Evolutionary conservation across 2,888 invertebrate genomes (phyloP).

Genomic region (Agrochola macilenta): DNA sequence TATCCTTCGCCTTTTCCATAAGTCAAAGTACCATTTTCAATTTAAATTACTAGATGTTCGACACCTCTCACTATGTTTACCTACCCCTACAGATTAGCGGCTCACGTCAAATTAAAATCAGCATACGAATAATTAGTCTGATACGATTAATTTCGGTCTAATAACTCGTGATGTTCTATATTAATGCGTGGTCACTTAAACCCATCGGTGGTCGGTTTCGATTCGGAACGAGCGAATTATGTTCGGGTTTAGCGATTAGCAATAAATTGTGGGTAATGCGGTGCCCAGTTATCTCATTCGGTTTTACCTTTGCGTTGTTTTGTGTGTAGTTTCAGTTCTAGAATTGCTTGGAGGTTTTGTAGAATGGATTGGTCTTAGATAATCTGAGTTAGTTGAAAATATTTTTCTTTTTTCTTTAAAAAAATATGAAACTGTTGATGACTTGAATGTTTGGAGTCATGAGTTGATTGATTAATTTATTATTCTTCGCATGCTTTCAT

Average conservation of each 20-base stretch:
- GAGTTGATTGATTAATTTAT: neutral
- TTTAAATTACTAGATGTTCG: neutral
- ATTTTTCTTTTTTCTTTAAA: neutral
- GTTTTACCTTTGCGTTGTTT: conserved; percentile 53
- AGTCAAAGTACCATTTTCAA: neutral
- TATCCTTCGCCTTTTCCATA: neutral
- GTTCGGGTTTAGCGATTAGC: conserved; percentile 67
- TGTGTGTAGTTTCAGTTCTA: conserved; percentile 24
- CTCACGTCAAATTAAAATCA: conserved; percentile 12
- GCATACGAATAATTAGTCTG: conserved; percentile 27
- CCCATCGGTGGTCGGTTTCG: conserved; percentile 52
- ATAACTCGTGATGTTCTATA: conserved; percentile 49
- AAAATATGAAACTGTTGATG: neutral
- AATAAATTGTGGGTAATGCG: conserved; percentile 63
- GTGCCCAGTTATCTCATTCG: conserved; percentile 49
- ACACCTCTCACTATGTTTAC: neutral
- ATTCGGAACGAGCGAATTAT: conserved; percentile 59
- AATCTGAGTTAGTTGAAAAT: no score
- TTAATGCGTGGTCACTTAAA: conserved; percentile 62
- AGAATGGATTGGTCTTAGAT: neutral
- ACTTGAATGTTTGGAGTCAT: neutral
- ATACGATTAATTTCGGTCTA: conserved; percentile 40
- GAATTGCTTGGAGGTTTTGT: conserved; percentile 3
- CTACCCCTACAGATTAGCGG: neutral
- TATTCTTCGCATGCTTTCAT: neutral